Conservation (phyloP, 2,797 vertebrate genomes). For the Erethizon dorsatum region DNA sequence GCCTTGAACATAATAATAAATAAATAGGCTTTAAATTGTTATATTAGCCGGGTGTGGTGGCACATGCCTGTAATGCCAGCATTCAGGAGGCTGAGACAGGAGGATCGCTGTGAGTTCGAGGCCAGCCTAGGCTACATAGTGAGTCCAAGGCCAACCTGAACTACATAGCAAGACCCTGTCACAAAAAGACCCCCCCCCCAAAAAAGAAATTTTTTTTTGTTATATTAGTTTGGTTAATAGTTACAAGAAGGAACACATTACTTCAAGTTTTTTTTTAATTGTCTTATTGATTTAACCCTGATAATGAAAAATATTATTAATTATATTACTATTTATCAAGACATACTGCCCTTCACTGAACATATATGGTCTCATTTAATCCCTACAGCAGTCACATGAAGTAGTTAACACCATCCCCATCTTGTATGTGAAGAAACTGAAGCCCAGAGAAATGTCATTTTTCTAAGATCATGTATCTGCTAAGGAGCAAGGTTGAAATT, state of each 20-base stretch:
- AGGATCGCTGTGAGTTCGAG: not conserved
- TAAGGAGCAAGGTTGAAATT: not conserved
- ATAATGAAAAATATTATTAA: not conserved
- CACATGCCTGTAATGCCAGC: not conserved
- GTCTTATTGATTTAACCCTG: not conserved
- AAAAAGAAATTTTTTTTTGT: not conserved
- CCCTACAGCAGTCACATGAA: not conserved
- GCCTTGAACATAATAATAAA: not conserved
- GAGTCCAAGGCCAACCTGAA: not conserved
- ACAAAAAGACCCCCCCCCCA: not conserved
- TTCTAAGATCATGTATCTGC: not conserved
- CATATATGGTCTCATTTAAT: not conserved
- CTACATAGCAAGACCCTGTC: not conserved
- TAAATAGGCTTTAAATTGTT: not conserved
- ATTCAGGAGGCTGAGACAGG: not conserved
- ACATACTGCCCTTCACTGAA: not conserved
- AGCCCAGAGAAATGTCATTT: not conserved
- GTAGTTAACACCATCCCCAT: not conserved
- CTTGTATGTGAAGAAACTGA: not conserved
- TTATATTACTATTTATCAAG: not conserved
- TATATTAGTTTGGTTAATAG: constrained; percentile 21
- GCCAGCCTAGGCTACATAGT: not conserved
- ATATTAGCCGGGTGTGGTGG: not conserved
- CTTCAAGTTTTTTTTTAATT: not conserved
- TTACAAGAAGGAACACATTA: not conserved